A percentile compares a stretch with the other conserved stretches of the same genome.
phyloP scores from a whole-genome alignment of 1,140 invertebrate species.

The Physella acuta region DNA sequence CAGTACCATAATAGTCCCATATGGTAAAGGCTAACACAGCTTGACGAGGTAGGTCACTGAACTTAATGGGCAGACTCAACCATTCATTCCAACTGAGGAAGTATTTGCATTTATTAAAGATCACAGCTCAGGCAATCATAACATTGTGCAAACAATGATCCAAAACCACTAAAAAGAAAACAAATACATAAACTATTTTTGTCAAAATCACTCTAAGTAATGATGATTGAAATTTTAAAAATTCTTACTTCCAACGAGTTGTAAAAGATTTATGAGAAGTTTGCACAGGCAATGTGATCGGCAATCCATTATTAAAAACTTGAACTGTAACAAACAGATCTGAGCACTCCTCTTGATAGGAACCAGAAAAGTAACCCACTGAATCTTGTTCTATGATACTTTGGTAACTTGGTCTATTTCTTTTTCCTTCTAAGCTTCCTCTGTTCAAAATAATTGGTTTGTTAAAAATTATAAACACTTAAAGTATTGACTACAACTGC shows the following conservation, averaged over 20 bases:
- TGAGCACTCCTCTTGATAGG: slow-evolving; percentile 77
- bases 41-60: slow-evolving; percentile 87
- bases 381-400: slow-evolving; percentile 79
- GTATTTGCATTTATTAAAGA: too few relatives aligned
- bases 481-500: neutral
- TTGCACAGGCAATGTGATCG: slow-evolving; percentile 82
- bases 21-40: slow-evolving; percentile 88
- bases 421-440: slow-evolving; percentile 90
- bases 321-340: slow-evolving; percentile 87
- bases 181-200: too few relatives aligned
- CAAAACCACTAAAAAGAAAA: too few relatives aligned
- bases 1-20: slow-evolving; percentile 87
- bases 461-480: neutral
- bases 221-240: neutral
- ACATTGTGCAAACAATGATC: too few relatives aligned
- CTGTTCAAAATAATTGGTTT: slow-evolving; percentile 59
- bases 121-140: too few relatives aligned
- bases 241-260: slow-evolving; percentile 84
- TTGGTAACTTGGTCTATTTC: slow-evolving; percentile 82
- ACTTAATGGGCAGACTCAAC: slow-evolving; percentile 87
- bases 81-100: slow-evolving; percentile 92
- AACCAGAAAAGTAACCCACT: slow-evolving; percentile 85
- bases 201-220: neutral
- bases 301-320: slow-evolving; percentile 80
- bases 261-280: slow-evolving; percentile 93